Evolutionary conservation across 2,113 vertebrate genomes (phyloP), one percentile per base, ranked within the genome.

Genomic region (Melanotaenia duboulayi): DNA sequence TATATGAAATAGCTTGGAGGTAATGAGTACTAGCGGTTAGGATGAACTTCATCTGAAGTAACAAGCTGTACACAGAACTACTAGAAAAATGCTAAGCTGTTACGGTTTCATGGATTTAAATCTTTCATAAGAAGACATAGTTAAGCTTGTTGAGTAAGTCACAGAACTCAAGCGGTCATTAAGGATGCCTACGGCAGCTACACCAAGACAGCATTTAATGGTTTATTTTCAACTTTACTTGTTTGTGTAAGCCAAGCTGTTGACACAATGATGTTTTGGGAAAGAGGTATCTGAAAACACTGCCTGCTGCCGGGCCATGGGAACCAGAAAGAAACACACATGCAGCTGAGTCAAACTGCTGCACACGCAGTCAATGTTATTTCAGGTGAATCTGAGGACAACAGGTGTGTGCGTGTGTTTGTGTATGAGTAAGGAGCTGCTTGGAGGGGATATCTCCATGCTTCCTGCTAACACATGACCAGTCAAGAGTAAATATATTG

Each of bases 251-350:
- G 83, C 77, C 80, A 85, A 81, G 84, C 66, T 90, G 80, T 78
- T 32, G 79, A 86, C 88, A 82, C 85, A 81, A 49, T 76, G 81
- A 78, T 90, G 89, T 89, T 89, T 89, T 84, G 80, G 83, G 76
- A 87, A 50, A 72, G 71, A 50, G 20, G 71, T 50, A 54, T 78
- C 59, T 81, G 71, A 85, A 89, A 92, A 90, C 83, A 89, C 58
- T 5, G 63, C 83, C 85, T 86, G 85, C 83, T 80, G 88, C 70
- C 4, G 11, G 88, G 80, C 78, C 89, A 80, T 88, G 89, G 86
- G 89, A 90, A 90, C 70, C 72, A 20, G 28, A 69, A 58, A 75
- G 85, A 80, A 77, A 58, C 78, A 74, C 72, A 81, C 80, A 84
- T 17, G 28, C 68, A 50, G 74, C 85, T 83, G 79, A 85, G 65